A percentile compares a stretch with the other conserved stretches of the same genome.
Evolutionary conservation across 2,113 vertebrate species (phyloP).

Genomic region (Isurus oxyrinchus): DNA sequence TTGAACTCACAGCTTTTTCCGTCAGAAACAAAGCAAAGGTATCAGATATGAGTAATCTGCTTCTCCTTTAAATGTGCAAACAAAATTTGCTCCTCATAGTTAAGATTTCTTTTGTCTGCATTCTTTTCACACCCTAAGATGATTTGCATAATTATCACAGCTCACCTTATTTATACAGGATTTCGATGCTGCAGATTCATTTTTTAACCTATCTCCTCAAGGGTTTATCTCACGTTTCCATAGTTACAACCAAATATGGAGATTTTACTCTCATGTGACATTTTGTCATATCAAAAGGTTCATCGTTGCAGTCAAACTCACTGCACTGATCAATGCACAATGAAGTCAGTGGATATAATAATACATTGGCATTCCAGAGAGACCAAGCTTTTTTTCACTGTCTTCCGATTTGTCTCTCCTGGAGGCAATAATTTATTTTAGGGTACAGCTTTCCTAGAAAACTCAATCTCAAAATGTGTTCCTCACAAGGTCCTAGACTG

Average conservation of each 20-base stretch:
- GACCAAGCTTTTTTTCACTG: not conserved
- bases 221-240: not conserved
- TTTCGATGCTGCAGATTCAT: not conserved
- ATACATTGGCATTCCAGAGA: not conserved
- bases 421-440: not conserved
- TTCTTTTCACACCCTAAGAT: not conserved
- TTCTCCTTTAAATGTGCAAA: not conserved
- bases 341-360: not conserved
- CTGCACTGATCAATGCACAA: constrained; percentile 14
- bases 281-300: not conserved
- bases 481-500: not conserved
- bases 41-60: not conserved
- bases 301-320: not conserved
- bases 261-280: constrained; percentile 10
- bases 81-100: not conserved
- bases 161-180: not conserved
- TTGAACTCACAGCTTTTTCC: not conserved
- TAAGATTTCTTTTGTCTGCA: not conserved
- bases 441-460: not conserved
- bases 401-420: not conserved
- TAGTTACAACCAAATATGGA: not conserved
- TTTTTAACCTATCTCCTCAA: not conserved
- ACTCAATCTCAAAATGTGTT: not conserved
- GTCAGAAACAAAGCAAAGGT: not conserved
- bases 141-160: not conserved